A percentile compares a stretch with the other conserved stretches of the same genome.
These are phyloP conservation scores for Myrmecophaga tridactyla DNA, from an alignment of 2,113 vertebrate species.

Conservation along the genomic window DNA sequence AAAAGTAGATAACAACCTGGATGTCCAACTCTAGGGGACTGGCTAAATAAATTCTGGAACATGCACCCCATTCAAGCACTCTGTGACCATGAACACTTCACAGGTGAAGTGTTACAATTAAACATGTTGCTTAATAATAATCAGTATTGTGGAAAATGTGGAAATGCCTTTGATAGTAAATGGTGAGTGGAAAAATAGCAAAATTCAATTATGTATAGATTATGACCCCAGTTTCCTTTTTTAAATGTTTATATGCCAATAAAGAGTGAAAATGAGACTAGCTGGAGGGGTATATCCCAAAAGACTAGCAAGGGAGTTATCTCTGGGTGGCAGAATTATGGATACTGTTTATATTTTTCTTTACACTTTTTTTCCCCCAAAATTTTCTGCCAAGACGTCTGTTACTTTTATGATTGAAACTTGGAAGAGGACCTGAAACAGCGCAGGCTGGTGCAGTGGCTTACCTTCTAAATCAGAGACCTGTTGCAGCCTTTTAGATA, in stretches of 20 bases:
- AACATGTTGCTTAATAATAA: constrained; percentile 49
- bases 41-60: not conserved
- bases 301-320: not conserved
- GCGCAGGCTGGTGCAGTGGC: not conserved
- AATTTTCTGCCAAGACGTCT: not conserved
- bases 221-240: constrained; percentile 43
- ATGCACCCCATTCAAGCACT: not conserved
- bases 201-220: constrained; percentile 42
- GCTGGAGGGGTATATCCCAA: not conserved
- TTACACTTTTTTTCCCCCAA: not conserved
- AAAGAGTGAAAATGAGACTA: not conserved
- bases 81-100: constrained; percentile 13
- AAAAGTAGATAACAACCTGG: not conserved
- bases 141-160: not conserved
- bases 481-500: not conserved
- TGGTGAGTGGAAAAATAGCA: constrained; percentile 5
- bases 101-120: no score
- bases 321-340: not conserved
- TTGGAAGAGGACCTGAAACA: not conserved
- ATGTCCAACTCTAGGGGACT: not conserved
- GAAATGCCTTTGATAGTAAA: constrained; percentile 58
- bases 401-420: constrained; percentile 11
- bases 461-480: not conserved
- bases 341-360: not conserved
- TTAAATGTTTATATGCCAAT: constrained; percentile 32